Evolutionary conservation across 2,797 vertebrate species (phyloP), one percentile per base, ranked within the genome.

Genomic region (Gymnocypris eckloni): DNA sequence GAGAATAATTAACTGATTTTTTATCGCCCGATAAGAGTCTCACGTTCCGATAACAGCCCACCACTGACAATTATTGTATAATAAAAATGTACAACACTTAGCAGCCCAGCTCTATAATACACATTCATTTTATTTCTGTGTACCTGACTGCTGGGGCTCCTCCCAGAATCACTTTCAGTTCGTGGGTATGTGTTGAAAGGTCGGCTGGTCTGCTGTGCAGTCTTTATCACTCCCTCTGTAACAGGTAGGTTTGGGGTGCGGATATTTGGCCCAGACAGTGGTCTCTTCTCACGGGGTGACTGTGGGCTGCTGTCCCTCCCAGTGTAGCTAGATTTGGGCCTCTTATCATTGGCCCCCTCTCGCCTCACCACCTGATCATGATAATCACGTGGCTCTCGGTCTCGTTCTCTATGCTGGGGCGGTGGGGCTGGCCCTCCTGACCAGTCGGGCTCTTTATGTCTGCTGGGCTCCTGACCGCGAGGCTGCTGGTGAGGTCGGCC

Each of bases 151-250:
- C 92, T 93, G 45, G 95, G 92, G 45, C 93, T 97, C 84, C 96
- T 93, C 82, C 94, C 92, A 0, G 95, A 94, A 79, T 97, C 95
- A 15, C 96, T 97, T 86, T 99, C 97, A 0, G 96, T 94, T 84
- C 97, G 92, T 0, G 97, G 97, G 91, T 98, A 98, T 0, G 97
- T 98, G 91, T 99, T 98, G 86, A 99, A 99, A 0, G 97, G 96
- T 78, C 97, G 91, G 4, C 94, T 91, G 0, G 90, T 92, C 91
- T 96, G 96, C 69, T 96, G 96, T 0, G 95, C 90, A 0, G 95
- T 93, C 91, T 97, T 97, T 43, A 92, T 92, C 84, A 93, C 93
- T 0, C 96, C 96, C 4, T 97, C 95, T 0, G 95, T 92, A 15
- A 95, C 82, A 0, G 96, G 96, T 81, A 96, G 93, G 86, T 96